Conservation (phyloP, 2,888 invertebrate species). For the Megalurothrips usitatus region DNA sequence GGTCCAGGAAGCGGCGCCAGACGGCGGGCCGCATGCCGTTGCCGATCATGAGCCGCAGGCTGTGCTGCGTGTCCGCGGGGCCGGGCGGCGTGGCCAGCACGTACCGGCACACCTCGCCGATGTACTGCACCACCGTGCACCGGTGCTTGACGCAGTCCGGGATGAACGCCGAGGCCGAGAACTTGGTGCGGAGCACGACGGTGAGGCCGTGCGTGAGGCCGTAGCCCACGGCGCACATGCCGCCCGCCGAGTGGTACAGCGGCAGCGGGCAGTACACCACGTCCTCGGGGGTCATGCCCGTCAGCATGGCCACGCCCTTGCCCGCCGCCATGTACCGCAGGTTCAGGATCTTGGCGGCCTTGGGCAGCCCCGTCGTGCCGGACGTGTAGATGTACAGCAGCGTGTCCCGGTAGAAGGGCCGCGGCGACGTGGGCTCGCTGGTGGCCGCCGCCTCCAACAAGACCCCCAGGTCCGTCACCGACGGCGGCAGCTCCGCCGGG, state of each 20-base stretch:
- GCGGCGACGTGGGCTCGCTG: constrained; percentile 41
- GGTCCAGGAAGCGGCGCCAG: constrained; percentile 82
- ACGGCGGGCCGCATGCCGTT: constrained; percentile 92
- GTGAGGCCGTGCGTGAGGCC: constrained; percentile 46
- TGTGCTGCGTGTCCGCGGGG: constrained; percentile 61
- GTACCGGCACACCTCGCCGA: constrained; percentile 86
- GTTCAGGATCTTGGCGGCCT: constrained; percentile 90
- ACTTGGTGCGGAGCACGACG: constrained; percentile 47
- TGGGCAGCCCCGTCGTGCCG: constrained; percentile 94
- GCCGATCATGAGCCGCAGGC: constrained; percentile 80
- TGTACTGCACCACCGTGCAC: constrained; percentile 69
- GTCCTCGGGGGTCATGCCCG: constrained; percentile 45
- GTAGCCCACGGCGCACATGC: constrained; percentile 48
- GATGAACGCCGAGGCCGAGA: constrained; percentile 50
- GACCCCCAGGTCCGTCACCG: constrained; percentile 34
- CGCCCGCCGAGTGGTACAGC: constrained; percentile 50
- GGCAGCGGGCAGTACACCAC: constrained; percentile 48
- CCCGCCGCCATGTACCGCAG: constrained; percentile 56
- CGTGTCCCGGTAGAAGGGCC: constrained; percentile 53
- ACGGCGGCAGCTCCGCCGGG: not conserved
- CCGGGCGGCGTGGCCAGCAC: constrained; percentile 65
- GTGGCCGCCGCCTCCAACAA: constrained; percentile 42
- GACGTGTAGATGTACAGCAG: constrained; percentile 90
- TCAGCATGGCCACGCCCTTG: constrained; percentile 43
- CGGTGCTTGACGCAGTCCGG: constrained; percentile 48